Evolutionary conservation across 2,888 invertebrate genomes (phyloP), one percentile per base, ranked within the genome.

Genomic region (Folsomia candida): DNA sequence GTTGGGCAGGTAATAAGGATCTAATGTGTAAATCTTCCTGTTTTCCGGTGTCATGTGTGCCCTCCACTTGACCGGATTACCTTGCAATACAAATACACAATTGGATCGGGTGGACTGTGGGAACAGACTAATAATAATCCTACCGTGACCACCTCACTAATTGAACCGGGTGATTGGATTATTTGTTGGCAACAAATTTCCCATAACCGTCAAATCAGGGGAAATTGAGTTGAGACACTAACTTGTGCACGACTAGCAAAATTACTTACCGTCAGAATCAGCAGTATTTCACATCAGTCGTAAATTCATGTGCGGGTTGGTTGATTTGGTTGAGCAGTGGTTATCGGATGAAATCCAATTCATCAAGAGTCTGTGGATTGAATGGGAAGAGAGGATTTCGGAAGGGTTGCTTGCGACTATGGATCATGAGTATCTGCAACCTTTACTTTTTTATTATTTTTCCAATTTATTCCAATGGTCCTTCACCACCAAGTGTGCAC

Each of bases 21-120:
- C 64, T 59, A 67, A 67, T 67, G 57, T 67, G 67, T 68, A 60
- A 68, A 68, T 61, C 67, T 68, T 68, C 67, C 67, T 68, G 37
- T 61, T 67, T 67, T 59, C 59, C 60, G 59, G 64, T 64, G 64
- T 64, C 64, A 64, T 64, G 64, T 64, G 64, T 29, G n/a, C 24
- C 64, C 47, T 51, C 37, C 37, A 37, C 37, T 37, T 37, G 37
- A 37, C 37, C 37, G 37, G 37, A 37, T 37, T 37, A 37, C 37
- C 4, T 37, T 37, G 14, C 37, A 37, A 37, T n/a, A n/a, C n/a
- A n/a, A n/a, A n/a, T n/a, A n/a, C n/a, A n/a, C 37, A 37, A 37
- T 37, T 37, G 37, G 37, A 4, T 14, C 37, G 4, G 37, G 37
- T 14, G 37, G 37, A 37, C 37, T 37, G 37, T 37, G 37, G 37